These are phyloP conservation scores for Bruchidius siliquastri DNA, from an alignment of 2,888 invertebrate genomes.

Conservation along the genomic window DNA sequence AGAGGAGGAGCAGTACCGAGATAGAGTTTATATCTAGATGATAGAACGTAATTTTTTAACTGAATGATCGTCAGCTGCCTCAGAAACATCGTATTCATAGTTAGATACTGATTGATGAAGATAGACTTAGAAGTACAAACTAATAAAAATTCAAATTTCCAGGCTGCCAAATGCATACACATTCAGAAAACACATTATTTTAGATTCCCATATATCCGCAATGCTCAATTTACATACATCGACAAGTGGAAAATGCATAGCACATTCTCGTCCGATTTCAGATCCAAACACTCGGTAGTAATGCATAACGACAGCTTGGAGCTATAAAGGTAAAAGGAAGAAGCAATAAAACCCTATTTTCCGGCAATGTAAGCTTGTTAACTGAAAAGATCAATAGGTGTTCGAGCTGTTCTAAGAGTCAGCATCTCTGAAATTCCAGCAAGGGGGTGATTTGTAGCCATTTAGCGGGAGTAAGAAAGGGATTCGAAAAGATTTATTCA, in stretches of 20 bases:
- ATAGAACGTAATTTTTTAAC: too few relatives aligned
- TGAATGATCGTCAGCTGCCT: too few relatives aligned
- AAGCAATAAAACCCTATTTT: neutral
- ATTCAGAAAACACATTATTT: too few relatives aligned
- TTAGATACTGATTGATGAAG: too few relatives aligned
- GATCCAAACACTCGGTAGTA: neutral
- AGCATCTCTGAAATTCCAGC: neutral
- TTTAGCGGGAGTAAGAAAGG: neutral
- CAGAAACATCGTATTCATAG: too few relatives aligned
- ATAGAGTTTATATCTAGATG: too few relatives aligned
- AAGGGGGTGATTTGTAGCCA: neutral
- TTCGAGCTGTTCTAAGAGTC: neutral
- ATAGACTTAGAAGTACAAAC: too few relatives aligned
- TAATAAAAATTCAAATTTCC: too few relatives aligned
- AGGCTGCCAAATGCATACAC: too few relatives aligned
- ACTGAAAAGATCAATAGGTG: neutral
- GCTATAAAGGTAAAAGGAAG: neutral
- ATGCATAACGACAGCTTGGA: neutral
- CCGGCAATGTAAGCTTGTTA: neutral
- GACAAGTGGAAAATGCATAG: neutral
- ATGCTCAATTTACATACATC: too few relatives aligned
- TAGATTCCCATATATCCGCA: too few relatives aligned
- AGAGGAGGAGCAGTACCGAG: too few relatives aligned
- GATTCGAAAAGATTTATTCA: neutral
- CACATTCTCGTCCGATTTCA: neutral